Base-by-base conservation (phyloP, 2,888 invertebrate genomes). In the Drosophila borealis region DNA sequence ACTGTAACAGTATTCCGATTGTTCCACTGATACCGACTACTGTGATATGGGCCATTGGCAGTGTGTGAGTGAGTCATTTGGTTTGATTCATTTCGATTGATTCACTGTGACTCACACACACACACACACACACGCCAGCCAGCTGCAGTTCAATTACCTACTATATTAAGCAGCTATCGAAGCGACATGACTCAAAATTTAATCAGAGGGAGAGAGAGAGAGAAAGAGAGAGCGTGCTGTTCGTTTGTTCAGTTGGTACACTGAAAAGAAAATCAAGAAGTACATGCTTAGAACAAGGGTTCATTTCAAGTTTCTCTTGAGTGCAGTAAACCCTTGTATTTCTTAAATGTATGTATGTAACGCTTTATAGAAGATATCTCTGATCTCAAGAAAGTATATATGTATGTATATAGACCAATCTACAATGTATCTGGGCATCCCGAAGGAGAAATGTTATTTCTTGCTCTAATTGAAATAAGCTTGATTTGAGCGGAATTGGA, bases 151-250 rank as follows among this genome's bases (percentile, higher is more conserved):
- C 66, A 66, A 54, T 36, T 64, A 49, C 41, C 45, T 54, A 42
- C 46, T 34, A 46, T 64, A 54, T 49, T 62, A 36, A 63, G 48
- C 21, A 61, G 46, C 39, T 34, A 59, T 37, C 34, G 62, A 54
- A 49, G 37, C 44, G 17, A 49, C 48, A 70, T 74, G 62, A 77
- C 57, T 77, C 78, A 77, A 74, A 51, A 60, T 36, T 41, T 37
- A 53, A 59, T 55, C 74, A 50, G 33, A 25, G 42, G 34, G 17
- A 51, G 17, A 29, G 29, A 11, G 4, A 13, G 29, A 8, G 39
- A 1, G 21, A n/a, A n/a, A 4, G n/a, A 4, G 36, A 21, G 45
- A 17, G 11, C 13, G 10, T 4, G 36, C 29, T 41, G 34, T 66
- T 48, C 13, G 29, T 68, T 59, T 41, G 54, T 25, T 55, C 49